These are phyloP conservation scores for Odobenus rosmarus DNA, from an alignment of 2,113 vertebrate species.

Conservation along the genomic window DNA sequence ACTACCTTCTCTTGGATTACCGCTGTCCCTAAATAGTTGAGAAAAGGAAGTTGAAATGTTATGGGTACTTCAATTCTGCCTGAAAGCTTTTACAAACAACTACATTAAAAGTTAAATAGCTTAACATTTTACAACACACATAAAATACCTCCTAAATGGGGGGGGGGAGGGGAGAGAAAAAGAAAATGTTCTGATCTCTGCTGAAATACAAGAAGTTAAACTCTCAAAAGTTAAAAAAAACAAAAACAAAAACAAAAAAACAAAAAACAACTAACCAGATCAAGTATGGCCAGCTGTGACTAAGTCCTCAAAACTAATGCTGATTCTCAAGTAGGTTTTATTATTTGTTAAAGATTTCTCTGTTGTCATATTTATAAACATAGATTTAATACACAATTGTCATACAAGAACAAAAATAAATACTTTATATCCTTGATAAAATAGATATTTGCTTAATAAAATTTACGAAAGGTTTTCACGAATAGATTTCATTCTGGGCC, in stretches of 20 bases:
- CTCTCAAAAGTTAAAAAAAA: background rate
- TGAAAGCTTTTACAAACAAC: slow-evolving; percentile 57
- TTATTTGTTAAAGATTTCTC: slow-evolving; percentile 10
- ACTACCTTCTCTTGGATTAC: slow-evolving; percentile 55
- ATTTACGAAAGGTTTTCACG: background rate
- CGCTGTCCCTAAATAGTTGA: slow-evolving; percentile 51
- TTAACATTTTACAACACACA: slow-evolving; percentile 30
- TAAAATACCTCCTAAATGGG: background rate
- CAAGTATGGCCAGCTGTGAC: background rate
- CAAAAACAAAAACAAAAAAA: background rate
- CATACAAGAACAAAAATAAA: background rate
- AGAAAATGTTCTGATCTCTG: slow-evolving; percentile 25
- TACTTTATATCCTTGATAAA: slow-evolving; percentile 28
- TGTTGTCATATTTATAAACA: background rate
- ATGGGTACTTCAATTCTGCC: slow-evolving; percentile 60
- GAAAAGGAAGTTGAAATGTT: slow-evolving; percentile 54
- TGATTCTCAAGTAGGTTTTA: background rate
- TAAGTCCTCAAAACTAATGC: background rate
- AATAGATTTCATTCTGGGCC: background rate
- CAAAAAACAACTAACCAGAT: background rate
- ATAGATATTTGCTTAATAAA: background rate
- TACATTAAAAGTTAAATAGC: background rate
- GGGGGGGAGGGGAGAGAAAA: background rate
- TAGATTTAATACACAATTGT: slow-evolving; percentile 33
- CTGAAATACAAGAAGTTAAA: background rate